phyloP scores from a whole-genome alignment of 1,140 invertebrate species.

The Acyrthosiphon pisum region DNA sequence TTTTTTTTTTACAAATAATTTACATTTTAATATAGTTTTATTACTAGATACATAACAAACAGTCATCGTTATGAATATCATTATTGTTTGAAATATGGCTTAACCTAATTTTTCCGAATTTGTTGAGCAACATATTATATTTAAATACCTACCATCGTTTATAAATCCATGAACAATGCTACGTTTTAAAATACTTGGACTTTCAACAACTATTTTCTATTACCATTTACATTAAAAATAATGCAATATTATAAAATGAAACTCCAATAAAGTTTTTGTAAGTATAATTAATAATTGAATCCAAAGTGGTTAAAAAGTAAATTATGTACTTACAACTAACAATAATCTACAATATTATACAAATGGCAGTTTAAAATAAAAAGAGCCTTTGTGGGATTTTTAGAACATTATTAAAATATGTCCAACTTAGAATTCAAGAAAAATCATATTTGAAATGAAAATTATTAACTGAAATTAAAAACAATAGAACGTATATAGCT shows the following conservation, averaged over 20 bases:
- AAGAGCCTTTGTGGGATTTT: neutral
- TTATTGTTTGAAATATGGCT: neutral
- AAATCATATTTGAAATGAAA: neutral
- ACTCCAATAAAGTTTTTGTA: neutral
- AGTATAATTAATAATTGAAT: neutral
- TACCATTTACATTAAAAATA: too few relatives aligned
- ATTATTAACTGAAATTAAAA: neutral
- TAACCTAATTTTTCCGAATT: neutral
- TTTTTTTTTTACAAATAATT: neutral
- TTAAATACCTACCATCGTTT: too few relatives aligned
- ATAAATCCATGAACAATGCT: too few relatives aligned
- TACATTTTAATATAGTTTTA: neutral
- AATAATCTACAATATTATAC: neutral
- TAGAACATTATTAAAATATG: neutral
- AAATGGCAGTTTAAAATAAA: neutral
- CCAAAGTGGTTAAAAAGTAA: neutral
- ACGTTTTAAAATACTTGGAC: too few relatives aligned
- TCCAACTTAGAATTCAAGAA: neutral
- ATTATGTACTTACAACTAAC: neutral
- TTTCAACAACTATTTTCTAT: too few relatives aligned
- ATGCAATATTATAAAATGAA: neutral
- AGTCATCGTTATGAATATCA: neutral
- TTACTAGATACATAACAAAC: neutral
- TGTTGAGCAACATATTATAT: neutral
- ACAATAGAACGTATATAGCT: neutral